phyloP scores from a whole-genome alignment of 2,888 invertebrate species.

The Troglohyphantes excavatus region DNA sequence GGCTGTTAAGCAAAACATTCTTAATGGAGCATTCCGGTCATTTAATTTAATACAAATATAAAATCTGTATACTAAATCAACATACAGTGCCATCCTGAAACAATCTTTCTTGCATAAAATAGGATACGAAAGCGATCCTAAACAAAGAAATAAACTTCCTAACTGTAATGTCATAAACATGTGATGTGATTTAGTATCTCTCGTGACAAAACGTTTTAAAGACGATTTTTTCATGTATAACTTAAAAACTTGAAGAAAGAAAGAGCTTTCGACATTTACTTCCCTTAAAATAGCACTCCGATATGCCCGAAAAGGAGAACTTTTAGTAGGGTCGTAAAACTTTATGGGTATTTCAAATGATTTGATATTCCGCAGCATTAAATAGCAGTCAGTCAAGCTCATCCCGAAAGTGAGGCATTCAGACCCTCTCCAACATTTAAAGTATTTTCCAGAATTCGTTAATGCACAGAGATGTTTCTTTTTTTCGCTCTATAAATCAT shows the following conservation, averaged over 20 bases:
- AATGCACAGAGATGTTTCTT: slow-evolving; percentile 39
- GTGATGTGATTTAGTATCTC: not conserved
- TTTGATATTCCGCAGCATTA: slow-evolving; percentile 57
- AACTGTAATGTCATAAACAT: no score
- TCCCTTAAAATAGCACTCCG: slow-evolving; percentile 22
- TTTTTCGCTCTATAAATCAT: slow-evolving; percentile 32
- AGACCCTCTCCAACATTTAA: slow-evolving; percentile 19
- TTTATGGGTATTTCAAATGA: slow-evolving; percentile 56
- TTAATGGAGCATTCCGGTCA: no score
- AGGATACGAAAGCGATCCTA: no score
- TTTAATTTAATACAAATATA: no score
- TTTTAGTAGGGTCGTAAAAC: slow-evolving; percentile 52
- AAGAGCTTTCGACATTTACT: slow-evolving; percentile 24
- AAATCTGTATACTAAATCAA: no score
- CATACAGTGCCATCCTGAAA: no score
- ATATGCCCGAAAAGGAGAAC: slow-evolving; percentile 45
- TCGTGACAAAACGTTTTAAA: slow-evolving; percentile 31
- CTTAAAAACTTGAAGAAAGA: slow-evolving; percentile 17
- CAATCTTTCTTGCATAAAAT: no score
- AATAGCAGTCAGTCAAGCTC: slow-evolving; percentile 39
- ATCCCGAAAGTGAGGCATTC: slow-evolving; percentile 22
- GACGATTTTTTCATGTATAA: slow-evolving; percentile 14
- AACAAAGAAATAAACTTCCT: no score
- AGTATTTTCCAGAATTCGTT: slow-evolving; percentile 27
- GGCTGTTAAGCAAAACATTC: no score